Evolutionary conservation across 2,113 vertebrate genomes (phyloP).

Genomic region (Tympanuchus pallidicinctus): DNA sequence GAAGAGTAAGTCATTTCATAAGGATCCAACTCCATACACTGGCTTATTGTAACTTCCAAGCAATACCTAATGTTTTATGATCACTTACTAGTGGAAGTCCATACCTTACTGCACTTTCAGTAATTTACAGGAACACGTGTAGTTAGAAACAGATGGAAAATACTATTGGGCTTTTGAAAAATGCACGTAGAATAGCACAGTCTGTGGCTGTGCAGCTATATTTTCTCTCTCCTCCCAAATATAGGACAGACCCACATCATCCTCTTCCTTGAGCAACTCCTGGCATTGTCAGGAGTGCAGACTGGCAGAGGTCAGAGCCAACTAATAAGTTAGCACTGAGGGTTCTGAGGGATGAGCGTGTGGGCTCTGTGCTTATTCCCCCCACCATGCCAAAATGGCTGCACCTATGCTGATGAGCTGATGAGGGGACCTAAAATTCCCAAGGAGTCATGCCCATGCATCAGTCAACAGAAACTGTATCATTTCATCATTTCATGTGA

Average conservation of each 20-base stretch:
- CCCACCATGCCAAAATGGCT: rapidly evolving
- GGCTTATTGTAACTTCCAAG: conserved; percentile 21
- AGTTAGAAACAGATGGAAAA: background rate
- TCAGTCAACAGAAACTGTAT: background rate
- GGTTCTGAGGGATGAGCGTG: background rate
- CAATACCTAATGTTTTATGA: conserved; percentile 25
- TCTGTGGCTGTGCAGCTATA: background rate
- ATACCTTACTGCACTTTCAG: background rate
- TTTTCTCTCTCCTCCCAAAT: background rate
- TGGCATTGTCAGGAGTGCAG: background rate
- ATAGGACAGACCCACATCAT: background rate
- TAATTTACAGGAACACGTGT: background rate
- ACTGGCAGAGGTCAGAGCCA: background rate
- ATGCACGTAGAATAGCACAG: background rate
- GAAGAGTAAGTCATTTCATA: background rate
- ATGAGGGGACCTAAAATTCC: background rate
- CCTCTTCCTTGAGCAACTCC: background rate
- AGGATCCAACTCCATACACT: background rate
- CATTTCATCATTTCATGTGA: background rate
- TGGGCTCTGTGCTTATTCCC: background rate
- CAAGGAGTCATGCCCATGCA: background rate
- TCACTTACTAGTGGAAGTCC: background rate
- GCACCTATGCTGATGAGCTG: background rate
- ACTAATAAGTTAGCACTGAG: background rate
- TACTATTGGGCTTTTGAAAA: background rate